phyloP scores from a whole-genome alignment of 1,140 invertebrate genomes.

The Lordiphosa stackelbergi region DNA sequence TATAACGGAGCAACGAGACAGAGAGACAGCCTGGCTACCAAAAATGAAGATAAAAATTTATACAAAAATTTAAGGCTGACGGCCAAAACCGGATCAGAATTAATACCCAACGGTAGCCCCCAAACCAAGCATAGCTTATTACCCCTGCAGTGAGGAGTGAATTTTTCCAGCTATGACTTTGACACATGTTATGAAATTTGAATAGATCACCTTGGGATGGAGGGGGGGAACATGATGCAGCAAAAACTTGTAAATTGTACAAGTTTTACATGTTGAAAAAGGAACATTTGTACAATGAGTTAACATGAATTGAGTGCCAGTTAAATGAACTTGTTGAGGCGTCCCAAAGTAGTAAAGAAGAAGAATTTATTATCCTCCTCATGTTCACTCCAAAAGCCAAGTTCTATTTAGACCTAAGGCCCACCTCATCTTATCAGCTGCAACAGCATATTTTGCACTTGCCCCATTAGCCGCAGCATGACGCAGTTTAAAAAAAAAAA shows the following conservation, averaged over 20 bases:
- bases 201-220: constrained; percentile 54
- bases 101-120: constrained; percentile 8
- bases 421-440: constrained; percentile 33
- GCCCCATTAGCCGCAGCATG: constrained; percentile 42
- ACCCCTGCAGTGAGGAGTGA: constrained; percentile 48
- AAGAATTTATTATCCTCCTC: background rate
- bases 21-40: constrained; percentile 36
- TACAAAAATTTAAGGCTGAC: constrained; percentile 17
- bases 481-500: constrained; percentile 24
- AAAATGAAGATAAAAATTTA: constrained; percentile 38
- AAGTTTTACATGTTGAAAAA: constrained; percentile 18
- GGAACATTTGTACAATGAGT: constrained; percentile 60
- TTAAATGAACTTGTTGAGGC: constrained; percentile 50
- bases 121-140: constrained; percentile 59
- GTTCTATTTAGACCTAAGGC: constrained; percentile 10
- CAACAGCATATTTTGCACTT: constrained; percentile 16
- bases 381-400: constrained; percentile 19
- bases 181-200: constrained; percentile 73
- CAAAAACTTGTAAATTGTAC: constrained; percentile 58
- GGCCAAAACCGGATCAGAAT: constrained; percentile 12
- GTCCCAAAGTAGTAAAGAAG: background rate
- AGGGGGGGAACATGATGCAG: constrained; percentile 32
- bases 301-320: constrained; percentile 53
- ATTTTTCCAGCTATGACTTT: constrained; percentile 53
- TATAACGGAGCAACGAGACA: constrained; percentile 55